phyloP scores from a whole-genome alignment of 2,797 vertebrate species.

The Argentina silus region DNA sequence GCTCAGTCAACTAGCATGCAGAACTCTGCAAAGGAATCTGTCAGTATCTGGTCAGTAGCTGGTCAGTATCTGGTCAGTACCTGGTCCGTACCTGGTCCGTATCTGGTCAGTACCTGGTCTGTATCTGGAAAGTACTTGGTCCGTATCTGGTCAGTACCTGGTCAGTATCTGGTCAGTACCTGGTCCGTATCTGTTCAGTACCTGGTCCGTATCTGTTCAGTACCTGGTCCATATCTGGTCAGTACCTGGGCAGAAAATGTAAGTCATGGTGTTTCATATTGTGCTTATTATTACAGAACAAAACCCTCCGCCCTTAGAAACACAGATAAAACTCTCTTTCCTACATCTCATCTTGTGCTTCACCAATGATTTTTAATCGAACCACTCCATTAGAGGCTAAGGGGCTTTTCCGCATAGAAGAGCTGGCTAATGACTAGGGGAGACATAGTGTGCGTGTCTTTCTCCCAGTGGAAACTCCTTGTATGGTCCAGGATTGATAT shows the following conservation, averaged over 20 bases:
- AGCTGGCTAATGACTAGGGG: neutral
- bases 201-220: too few relatives aligned
- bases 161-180: too few relatives aligned
- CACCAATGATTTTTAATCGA: neutral
- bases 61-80: neutral
- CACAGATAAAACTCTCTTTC: too few relatives aligned
- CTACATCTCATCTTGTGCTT: neutral
- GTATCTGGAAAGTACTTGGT: too few relatives aligned
- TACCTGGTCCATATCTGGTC: too few relatives aligned
- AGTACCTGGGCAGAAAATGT: too few relatives aligned
- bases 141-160: too few relatives aligned
- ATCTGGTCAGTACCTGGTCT: too few relatives aligned
- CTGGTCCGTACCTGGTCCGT: neutral
- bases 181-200: too few relatives aligned
- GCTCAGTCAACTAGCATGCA: neutral
- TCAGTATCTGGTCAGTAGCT: neutral
- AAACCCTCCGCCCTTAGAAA: neutral
- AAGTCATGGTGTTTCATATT: too few relatives aligned
- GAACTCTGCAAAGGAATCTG: neutral
- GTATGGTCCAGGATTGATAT: constrained; percentile 43
- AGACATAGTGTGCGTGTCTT: neutral
- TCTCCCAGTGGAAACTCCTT: constrained; percentile 21
- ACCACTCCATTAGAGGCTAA: neutral
- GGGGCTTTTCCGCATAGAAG: neutral
- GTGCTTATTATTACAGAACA: neutral